phyloP scores from a whole-genome alignment of 2,888 invertebrate genomes.

The Drosophila stalkeri region DNA sequence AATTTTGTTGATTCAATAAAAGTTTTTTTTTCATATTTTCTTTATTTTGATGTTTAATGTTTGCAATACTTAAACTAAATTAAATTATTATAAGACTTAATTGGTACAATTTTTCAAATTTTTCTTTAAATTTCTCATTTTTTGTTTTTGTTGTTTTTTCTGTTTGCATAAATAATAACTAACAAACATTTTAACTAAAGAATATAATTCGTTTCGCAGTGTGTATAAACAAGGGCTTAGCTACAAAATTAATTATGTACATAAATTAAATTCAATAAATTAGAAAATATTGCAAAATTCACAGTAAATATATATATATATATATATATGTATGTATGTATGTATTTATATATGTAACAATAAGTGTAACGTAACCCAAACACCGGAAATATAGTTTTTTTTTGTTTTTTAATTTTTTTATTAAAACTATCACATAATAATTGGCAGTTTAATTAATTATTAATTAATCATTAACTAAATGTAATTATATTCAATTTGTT shows the following conservation, averaged over 20 bases:
- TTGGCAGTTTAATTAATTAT: conserved; percentile 79
- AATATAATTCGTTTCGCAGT: conserved; percentile 41
- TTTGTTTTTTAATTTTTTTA: conserved; percentile 46
- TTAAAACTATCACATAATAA: conserved; percentile 82
- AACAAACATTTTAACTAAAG: conserved; percentile 80
- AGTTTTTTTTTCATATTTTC: conserved; percentile 53
- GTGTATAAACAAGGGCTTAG: conserved; percentile 62
- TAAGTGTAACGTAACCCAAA: conserved; percentile 68
- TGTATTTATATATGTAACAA: conserved; percentile 61
- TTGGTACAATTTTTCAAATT: conserved; percentile 20
- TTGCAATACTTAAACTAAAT: conserved; percentile 71
- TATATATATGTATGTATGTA: neutral
- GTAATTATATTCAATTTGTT: conserved; percentile 47
- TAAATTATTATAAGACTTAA: conserved; percentile 63
- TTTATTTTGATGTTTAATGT: conserved; percentile 69
- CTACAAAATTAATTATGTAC: conserved; percentile 56
- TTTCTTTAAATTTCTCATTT: neutral
- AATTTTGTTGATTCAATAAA: conserved; percentile 72
- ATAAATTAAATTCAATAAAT: conserved; percentile 78
- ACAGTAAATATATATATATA: conserved; percentile 48
- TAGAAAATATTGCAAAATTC: conserved; percentile 76
- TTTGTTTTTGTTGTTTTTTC: conserved; percentile 20
- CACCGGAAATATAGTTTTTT: conserved; percentile 55
- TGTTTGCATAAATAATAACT: conserved; percentile 78
- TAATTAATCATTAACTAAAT: conserved; percentile 38